Evolutionary conservation across 2,888 invertebrate genomes (phyloP).

Genomic region (Archips crataeganus): DNA sequence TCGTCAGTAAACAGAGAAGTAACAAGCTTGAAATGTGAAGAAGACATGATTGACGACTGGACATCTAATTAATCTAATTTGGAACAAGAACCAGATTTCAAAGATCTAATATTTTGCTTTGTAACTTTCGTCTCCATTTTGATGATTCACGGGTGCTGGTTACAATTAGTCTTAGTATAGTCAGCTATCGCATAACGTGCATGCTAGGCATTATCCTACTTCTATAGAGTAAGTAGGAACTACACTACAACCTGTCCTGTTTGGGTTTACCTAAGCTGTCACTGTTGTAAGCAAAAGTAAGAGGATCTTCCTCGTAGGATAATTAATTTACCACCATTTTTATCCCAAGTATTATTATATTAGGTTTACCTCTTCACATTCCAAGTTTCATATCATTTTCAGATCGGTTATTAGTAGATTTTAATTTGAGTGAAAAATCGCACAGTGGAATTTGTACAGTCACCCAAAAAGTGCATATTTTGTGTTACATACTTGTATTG

Average conservation of each 20-base stretch:
- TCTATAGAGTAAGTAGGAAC: no score
- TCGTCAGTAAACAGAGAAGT: neutral
- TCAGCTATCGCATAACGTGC: no score
- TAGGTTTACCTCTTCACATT: conserved; percentile 12
- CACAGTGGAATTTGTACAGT: conserved; percentile 1
- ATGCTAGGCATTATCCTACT: no score
- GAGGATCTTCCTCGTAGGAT: neutral
- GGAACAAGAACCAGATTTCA: neutral
- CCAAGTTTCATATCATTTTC: conserved; percentile 21
- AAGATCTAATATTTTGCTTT: neutral
- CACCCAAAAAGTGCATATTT: conserved; percentile 9
- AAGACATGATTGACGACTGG: no score
- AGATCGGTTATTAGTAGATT: conserved; percentile 1
- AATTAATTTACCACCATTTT: conserved; percentile 6
- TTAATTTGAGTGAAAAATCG: neutral
- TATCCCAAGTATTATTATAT: conserved; percentile 1
- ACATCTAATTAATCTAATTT: neutral
- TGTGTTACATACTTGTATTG: neutral
- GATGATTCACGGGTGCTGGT: neutral
- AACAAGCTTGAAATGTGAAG: no score
- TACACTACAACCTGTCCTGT: no score
- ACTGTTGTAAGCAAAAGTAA: neutral
- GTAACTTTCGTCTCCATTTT: neutral
- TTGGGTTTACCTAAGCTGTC: neutral
- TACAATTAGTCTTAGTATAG: no score